Percentiles rank a stretch among this genome's conserved stretches.
Conservation (phyloP, 2,113 vertebrate species). For the Tragelaphus imberbis region DNA sequence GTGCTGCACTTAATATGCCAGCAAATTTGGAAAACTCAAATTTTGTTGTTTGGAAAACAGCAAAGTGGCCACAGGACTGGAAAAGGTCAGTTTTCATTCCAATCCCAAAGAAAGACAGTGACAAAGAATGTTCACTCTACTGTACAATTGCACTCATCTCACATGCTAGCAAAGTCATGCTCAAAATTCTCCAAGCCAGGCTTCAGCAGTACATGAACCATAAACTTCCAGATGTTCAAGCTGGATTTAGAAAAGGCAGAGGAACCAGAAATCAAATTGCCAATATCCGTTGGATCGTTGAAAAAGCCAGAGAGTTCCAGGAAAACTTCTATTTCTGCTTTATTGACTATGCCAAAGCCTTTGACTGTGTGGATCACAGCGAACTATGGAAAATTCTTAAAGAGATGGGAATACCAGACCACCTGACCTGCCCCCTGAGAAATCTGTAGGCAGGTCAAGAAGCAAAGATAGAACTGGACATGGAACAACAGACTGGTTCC, state of each 20-base stretch:
- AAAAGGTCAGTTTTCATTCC: not conserved
- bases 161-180: not conserved
- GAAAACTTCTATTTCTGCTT: not conserved
- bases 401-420: too few relatives aligned
- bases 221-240: not conserved
- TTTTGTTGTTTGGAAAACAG: not conserved
- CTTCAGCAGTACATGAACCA: not conserved
- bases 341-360: not conserved
- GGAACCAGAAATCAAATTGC: too few relatives aligned
- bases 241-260: not conserved
- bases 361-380: too few relatives aligned
- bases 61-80: not conserved
- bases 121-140: not conserved
- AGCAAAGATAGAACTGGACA: too few relatives aligned
- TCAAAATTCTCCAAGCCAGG: not conserved
- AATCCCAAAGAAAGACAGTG: not conserved
- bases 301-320: not conserved
- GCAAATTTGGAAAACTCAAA: not conserved
- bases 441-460: too few relatives aligned
- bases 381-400: too few relatives aligned
- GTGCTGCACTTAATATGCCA: not conserved
- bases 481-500: too few relatives aligned
- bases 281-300: not conserved
- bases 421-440: too few relatives aligned
- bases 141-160: not conserved